Percentiles rank a stretch among this genome's conserved stretches.
Evolutionary conservation across 2,888 invertebrate species (phyloP).

Genomic region (Ornithoptera alexandrae): DNA sequence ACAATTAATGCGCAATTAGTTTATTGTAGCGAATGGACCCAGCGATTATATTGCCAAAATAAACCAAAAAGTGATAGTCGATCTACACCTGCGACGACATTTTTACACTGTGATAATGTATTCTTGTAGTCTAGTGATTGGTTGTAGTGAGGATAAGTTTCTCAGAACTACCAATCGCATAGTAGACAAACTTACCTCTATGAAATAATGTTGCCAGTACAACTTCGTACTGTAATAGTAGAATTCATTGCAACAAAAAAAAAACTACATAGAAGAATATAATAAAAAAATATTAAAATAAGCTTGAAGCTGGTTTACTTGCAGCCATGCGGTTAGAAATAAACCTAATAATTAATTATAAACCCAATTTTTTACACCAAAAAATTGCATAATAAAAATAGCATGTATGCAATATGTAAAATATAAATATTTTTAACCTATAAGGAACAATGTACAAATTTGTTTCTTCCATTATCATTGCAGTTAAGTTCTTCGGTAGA

Average conservation of each 20-base stretch:
- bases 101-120: constrained; percentile 52
- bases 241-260: background rate
- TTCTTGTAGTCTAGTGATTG: constrained; percentile 65
- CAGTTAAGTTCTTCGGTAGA: too few relatives aligned
- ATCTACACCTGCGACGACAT: constrained; percentile 66
- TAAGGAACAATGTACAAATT: too few relatives aligned
- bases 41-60: constrained; percentile 46
- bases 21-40: constrained; percentile 45
- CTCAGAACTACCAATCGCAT: constrained; percentile 42
- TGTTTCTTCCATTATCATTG: too few relatives aligned
- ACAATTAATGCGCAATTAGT: constrained; percentile 28
- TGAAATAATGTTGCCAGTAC: constrained; percentile 21
- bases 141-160: constrained; percentile 40
- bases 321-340: too few relatives aligned
- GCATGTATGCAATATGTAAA: too few relatives aligned
- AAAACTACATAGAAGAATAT: background rate
- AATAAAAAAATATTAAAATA: too few relatives aligned
- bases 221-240: background rate
- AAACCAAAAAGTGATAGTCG: constrained; percentile 46
- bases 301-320: too few relatives aligned
- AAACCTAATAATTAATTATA: too few relatives aligned
- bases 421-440: too few relatives aligned
- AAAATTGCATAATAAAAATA: too few relatives aligned
- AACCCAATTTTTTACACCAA: too few relatives aligned
- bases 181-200: constrained; percentile 1